Evolutionary conservation across 1,140 invertebrate genomes (phyloP).

Genomic region (Habropoda laboriosa): DNA sequence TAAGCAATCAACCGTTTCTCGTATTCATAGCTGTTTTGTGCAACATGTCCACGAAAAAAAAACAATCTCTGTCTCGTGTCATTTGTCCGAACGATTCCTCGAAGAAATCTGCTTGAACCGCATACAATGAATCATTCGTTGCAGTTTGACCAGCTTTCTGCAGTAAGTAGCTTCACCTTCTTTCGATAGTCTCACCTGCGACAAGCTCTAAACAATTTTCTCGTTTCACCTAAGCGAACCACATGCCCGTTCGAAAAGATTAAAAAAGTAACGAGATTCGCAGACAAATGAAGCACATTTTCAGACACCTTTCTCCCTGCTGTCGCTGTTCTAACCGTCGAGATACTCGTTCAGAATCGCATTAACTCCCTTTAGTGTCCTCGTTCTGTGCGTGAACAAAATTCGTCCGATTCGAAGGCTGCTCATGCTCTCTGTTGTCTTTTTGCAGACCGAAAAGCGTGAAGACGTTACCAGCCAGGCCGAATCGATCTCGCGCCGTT

Average conservation of each 20-base stretch:
- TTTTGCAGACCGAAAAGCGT: constrained; percentile 33
- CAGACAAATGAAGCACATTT: background rate
- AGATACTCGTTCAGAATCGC: background rate
- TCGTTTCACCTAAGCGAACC: background rate
- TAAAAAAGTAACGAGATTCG: too few relatives aligned
- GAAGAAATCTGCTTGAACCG: background rate
- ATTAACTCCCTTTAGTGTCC: background rate
- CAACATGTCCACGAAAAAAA: background rate
- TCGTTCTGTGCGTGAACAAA: background rate
- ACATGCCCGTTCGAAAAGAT: too few relatives aligned
- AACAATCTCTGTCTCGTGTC: background rate
- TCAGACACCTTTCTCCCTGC: too few relatives aligned
- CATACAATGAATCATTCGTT: background rate
- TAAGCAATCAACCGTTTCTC: background rate
- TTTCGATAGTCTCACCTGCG: background rate
- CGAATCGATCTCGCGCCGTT: constrained; percentile 6
- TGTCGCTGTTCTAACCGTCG: background rate
- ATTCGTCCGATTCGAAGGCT: background rate
- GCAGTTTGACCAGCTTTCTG: background rate
- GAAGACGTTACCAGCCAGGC: constrained; percentile 8
- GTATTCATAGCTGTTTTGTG: background rate
- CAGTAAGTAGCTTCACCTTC: constrained; percentile 36
- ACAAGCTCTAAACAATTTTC: too few relatives aligned
- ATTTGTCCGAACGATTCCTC: background rate
- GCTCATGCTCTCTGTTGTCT: constrained; percentile 32